Base-by-base conservation (phyloP, 2,797 vertebrate genomes). In the Anniella stebbinsi region DNA sequence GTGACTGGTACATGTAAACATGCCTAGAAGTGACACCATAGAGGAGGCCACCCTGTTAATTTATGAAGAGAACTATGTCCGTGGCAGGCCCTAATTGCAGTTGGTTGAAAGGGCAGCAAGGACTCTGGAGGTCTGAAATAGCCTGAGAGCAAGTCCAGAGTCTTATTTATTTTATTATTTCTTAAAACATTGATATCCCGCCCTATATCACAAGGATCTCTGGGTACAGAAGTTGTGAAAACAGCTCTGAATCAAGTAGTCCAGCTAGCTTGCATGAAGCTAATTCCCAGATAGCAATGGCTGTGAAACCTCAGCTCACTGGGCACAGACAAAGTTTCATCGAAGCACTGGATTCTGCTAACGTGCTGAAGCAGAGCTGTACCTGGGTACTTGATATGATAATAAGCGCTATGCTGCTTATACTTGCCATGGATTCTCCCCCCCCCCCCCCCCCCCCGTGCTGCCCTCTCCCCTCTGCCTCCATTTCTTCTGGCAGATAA, bases 251-350 rank as follows among this genome's bases (percentile, higher is more conserved):
- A 60, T 63, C 80, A 60, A 11, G 25, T 48, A 21, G 9, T 25
- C 54, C 60, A 17, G 54, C 33, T 91, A 94, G 89, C 87, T 87
- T 93, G 91, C 48, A 90, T 66, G 33, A 93, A 92, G 92, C 87
- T 36, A 69, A 80, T 80, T 92, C 90, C 57, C 75, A 88, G 77
- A 70, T 15, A 87, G 83, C 48, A 92, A 18, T 80, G 89, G 90
- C 67, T 70, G 90, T 86, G 51, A 96, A 94, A 93, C 78, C 92
- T 1, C 78, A 92, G 75, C 90, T 82, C 87, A 48, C 48, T 72
- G 7, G 80, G 30, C 1, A 45, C 90, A 87, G 72, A 75, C 91
- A 93, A 78, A 78, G 90, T 95, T 95, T 93, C 87, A 91, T 91
- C 85, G 87, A 88, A 88, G 0, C 76, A 82, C 88, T 92, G 88